These are phyloP conservation scores for Channallabes apus DNA, from an alignment of 2,797 vertebrate genomes.

Conservation along the genomic window DNA sequence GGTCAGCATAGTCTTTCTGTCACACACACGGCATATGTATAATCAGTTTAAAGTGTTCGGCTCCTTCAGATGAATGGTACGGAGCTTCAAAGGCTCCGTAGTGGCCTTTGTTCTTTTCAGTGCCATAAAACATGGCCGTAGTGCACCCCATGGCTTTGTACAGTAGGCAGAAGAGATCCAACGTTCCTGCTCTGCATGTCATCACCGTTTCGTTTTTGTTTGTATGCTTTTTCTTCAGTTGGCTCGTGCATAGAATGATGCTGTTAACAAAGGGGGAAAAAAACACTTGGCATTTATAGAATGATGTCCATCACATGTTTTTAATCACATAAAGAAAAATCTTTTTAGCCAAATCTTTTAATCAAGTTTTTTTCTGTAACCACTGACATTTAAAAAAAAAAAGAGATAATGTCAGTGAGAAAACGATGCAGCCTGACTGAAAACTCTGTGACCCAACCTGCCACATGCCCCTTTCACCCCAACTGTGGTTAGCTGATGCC, in stretches of 20 bases:
- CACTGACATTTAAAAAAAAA: not conserved
- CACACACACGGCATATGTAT: conserved; percentile 59
- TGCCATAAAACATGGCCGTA: conserved; percentile 54
- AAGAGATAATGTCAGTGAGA: conserved; percentile 50
- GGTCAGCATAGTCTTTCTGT: conserved; percentile 67
- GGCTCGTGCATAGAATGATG: conserved; percentile 58
- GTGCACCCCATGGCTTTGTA: conserved; percentile 53
- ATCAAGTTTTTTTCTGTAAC: not conserved
- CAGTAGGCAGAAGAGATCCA: conserved; percentile 52
- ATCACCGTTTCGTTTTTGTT: conserved; percentile 48
- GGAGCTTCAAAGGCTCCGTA: conserved; percentile 37
- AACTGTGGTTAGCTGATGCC: conserved; percentile 65
- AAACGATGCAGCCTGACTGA: conserved; percentile 68
- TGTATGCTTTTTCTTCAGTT: not conserved
- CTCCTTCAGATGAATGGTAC: conserved; percentile 53
- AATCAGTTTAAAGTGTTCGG: conserved; percentile 59
- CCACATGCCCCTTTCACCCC: conserved; percentile 70
- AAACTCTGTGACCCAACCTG: conserved; percentile 73
- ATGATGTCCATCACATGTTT: not conserved
- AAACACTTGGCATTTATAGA: conserved; percentile 16
- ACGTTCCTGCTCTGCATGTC: conserved; percentile 59
- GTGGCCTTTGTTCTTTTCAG: conserved; percentile 52
- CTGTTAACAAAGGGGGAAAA: not conserved
- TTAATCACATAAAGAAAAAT: too few species aligned
- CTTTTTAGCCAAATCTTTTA: not conserved